Base-by-base conservation (phyloP, 2,113 vertebrate species). In the Pachypanchax playfairii region DNA sequence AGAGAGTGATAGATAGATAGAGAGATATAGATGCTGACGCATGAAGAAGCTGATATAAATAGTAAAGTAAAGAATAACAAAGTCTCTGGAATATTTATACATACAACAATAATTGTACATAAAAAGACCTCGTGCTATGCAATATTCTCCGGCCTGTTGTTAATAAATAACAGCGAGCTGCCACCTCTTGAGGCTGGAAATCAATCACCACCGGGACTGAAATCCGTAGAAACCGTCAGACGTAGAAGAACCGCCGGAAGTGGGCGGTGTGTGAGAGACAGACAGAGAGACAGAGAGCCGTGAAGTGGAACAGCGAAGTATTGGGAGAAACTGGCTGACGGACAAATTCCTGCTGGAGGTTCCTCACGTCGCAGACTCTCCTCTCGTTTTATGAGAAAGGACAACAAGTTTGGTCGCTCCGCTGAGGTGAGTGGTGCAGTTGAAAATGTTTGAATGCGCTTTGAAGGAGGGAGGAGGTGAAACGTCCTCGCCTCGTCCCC, bases 241-340 rank as follows among this genome's bases (percentile, higher is more conserved):
- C 65, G n/a, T 12, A 55, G 13, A 56, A 51, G 63, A 67, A 6
- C 42, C 79, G 60, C 87, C 89, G 89, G 91, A 91, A 90, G 89
- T 89, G 85, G 87, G 87, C 85, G 88, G 87, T 59, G 73, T 73
- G 67, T 67, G 7, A 24, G 71, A 67, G 35, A 49, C 50, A 70
- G 66, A 42, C 57, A 53, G 54, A 65, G 63, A 22, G 56, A 26
- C 49, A 2, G 71, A 26, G 70, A 61, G 61, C 50, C 35, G 78
- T 64, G 83, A 87, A 79, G 70, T 87, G 83, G 69, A 67, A 4
- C 71, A 57, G 52, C 65, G 71, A 86, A 87, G 69, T 82, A 87
- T 75, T 69, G 48, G 75, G 65, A 50, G 25, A 3, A 86, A 91
- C 67, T 50, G 72, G 47, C 70, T 43, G 47, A 31, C 78, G 54